Conservation (phyloP, 2,797 vertebrate genomes). For the Thripadectes ignobilis region DNA sequence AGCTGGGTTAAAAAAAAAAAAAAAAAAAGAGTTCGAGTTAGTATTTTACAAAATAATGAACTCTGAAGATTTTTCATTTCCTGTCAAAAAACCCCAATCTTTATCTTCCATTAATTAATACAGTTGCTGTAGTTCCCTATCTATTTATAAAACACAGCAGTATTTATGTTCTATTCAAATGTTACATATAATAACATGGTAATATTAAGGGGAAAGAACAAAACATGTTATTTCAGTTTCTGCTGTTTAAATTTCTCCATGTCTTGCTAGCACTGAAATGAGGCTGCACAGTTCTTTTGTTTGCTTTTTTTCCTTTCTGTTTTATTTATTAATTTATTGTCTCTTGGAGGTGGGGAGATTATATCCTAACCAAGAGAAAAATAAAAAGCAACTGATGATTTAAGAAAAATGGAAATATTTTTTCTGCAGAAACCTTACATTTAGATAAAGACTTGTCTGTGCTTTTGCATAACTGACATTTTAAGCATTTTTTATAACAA, state of each 20-base stretch:
- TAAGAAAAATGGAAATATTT: not conserved
- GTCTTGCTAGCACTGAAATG: not conserved
- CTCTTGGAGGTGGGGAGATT: not conserved
- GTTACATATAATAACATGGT: not conserved
- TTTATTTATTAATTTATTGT: not conserved
- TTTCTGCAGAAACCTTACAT: not conserved
- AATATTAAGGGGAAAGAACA: not conserved
- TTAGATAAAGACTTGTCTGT: not conserved
- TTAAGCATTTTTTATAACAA: not conserved
- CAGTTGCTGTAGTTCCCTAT: not conserved
- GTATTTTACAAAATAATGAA: not conserved
- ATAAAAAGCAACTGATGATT: not conserved
- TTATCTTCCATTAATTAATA: not conserved
- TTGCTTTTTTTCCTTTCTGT: fast-evolving
- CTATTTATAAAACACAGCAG: not conserved
- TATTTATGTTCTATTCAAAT: not conserved
- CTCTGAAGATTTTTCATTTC: not conserved
- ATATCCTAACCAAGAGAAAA: not conserved
- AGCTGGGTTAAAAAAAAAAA: not conserved
- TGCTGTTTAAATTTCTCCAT: not conserved
- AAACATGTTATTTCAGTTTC: not conserved
- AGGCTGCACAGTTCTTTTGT: too few relatives aligned
- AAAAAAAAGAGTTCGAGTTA: not conserved
- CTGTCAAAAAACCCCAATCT: not conserved
- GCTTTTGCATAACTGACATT: not conserved